These are phyloP conservation scores for Zaprionus davidi DNA, from an alignment of 1,140 invertebrate genomes.

Conservation along the genomic window DNA sequence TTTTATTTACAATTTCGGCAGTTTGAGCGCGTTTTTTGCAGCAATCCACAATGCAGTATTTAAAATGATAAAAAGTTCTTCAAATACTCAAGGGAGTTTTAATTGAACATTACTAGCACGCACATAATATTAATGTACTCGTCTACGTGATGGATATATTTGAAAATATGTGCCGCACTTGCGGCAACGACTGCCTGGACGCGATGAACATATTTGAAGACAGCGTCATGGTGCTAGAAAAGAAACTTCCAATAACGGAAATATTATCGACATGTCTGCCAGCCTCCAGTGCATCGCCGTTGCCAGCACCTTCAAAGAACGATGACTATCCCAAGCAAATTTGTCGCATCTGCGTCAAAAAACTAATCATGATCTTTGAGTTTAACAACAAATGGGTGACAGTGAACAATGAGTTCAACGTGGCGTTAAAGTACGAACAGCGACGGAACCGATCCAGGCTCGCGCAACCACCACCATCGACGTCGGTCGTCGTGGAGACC, in stretches of 20 bases:
- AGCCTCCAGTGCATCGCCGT: background rate
- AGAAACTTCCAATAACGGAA: constrained; percentile 34
- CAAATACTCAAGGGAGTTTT: background rate
- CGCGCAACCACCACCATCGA: background rate
- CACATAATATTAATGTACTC: background rate
- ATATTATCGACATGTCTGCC: constrained; percentile 48
- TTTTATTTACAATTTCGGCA: background rate
- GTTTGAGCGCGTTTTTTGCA: background rate
- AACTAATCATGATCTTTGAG: constrained; percentile 57
- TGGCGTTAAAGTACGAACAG: constrained; percentile 63
- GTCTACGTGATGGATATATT: constrained; percentile 66
- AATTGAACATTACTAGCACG: background rate
- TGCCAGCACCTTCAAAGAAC: constrained; percentile 20
- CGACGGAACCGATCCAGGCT: constrained; percentile 46
- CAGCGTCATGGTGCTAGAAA: constrained; percentile 14
- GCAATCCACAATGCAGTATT: background rate
- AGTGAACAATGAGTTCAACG: constrained; percentile 62
- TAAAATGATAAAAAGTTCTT: background rate
- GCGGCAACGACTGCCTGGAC: constrained; percentile 67
- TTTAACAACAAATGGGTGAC: constrained; percentile 56
- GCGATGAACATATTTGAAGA: constrained; percentile 48
- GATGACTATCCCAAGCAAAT: constrained; percentile 69
- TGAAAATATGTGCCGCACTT: constrained; percentile 71
- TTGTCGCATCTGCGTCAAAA: constrained; percentile 63
- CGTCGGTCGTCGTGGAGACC: background rate